Evolutionary conservation across 2,888 invertebrate species (phyloP), one percentile per base, ranked within the genome.

Genomic region (Loripinus fragilis): DNA sequence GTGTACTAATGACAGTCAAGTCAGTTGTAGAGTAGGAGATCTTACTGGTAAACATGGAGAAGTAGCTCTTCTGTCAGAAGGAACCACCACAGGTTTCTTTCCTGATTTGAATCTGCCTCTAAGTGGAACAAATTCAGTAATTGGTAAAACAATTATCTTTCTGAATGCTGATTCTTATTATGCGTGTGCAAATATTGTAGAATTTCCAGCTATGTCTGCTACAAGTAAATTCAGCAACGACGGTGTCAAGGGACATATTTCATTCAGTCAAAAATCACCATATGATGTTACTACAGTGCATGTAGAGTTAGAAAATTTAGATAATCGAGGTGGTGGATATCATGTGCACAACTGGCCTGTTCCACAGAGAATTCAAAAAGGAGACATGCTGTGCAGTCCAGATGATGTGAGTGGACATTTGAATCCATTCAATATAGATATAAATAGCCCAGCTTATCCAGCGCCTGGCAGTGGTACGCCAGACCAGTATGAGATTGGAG

Each of bases 401-500:
- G 96, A 96, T 0, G 76, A 83, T 52, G 90, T 92, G 0, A 97
- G 96, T 12, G 95, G 94, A 1, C 94, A 97, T 52, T 97, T 95
- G 91, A 97, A 98, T 94, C 98, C 98, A 0, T 95, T 93, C 78
- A 89, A 90, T 70, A 93, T 94, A 17, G 88, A 91, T 71, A 83
- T 91, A 15, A 90, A 87, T 12, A 96, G 96, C 28, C 91, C 88
- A 65, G 90, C 91, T 2, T 82, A 93, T 28, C 90, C 91, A 0
- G 12, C 77, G 0, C 70, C 88, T 1, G 93, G 90, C 2, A 95
- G 95, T 87, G 97, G 97, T 45, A 97, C 97, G 0, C 97, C 97
- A 92, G 98, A 98, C 93, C 97, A 97, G 93, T 98, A 98, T 90
- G 96, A 97, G 0, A 94, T 98, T 2, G 98, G 98, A 0, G 98